Base-by-base conservation (phyloP, 2,888 invertebrate genomes). In the Conchocele bisecta region DNA sequence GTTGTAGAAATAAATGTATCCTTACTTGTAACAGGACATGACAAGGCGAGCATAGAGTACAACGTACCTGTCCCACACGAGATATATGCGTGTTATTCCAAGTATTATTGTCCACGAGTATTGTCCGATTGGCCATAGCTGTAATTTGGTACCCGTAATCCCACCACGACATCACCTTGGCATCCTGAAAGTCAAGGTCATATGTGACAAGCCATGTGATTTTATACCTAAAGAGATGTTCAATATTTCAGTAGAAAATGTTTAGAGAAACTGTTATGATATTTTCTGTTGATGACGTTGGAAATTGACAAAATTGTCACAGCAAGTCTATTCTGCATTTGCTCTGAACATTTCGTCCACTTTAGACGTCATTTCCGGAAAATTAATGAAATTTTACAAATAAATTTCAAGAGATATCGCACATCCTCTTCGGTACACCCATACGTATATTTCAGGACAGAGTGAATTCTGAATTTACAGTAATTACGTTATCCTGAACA, bases 51-150 rank as follows among this genome's bases (percentile, higher is more conserved):
- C n/a, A n/a, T n/a, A n/a, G n/a, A n/a, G 13, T 28, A 7, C n/a
- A 22, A 37, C 72, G 65, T 81, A 91, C 91, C 92, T 99, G 98
- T 0, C 98, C 98, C 0, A 99, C 98, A 75, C 98, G 93, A 9
- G 97, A 98, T 88, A 99, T 99, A 92, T 98, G 99, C 15, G 98
- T 99, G 91, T 99, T 99, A 92, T 99, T 99, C 99, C 99, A 99
- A 0, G 99, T 99, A 89, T 99, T 99, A 91, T 99, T 99, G 91
- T 99, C 99, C 59, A 99, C 99, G 82, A 99, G 93, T 83, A 98
- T 98, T 0, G 99, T 98, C 44, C 98, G 93, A 92, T 99, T 99
- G 17, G 98, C 99, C 98, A 99, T 99, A 0, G 98, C 98, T 0
- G 99, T 98, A 92, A 99, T 98, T 92, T 92, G 92, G 92, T 99